These are phyloP conservation scores for Elymnias hypermnestra DNA, from an alignment of 1,140 invertebrate species.

Conservation along the genomic window DNA sequence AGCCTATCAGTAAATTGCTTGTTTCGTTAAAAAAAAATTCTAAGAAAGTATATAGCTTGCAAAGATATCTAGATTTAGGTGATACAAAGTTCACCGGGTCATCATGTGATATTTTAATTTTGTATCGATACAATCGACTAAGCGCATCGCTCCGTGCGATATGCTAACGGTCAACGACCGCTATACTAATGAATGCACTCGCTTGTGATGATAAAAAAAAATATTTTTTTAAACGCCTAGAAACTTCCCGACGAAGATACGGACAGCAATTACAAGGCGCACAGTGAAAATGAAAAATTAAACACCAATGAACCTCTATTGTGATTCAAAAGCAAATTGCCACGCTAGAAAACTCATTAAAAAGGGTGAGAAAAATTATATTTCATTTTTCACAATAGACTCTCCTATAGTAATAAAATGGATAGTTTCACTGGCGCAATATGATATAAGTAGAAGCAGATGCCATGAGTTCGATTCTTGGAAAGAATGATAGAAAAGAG, in stretches of 20 bases:
- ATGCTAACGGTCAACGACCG: slow-evolving; percentile 26
- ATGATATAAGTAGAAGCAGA: no score
- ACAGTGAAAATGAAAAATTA: neutral
- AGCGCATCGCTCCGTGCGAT: slow-evolving; percentile 30
- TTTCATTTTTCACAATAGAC: no score
- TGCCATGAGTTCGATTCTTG: no score
- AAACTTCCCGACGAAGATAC: slow-evolving; percentile 8
- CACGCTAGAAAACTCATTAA: neutral
- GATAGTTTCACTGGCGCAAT: no score
- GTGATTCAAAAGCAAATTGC: neutral
- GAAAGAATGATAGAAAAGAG: no score
- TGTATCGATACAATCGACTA: slow-evolving; percentile 21
- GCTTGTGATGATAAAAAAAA: slow-evolving; percentile 36
- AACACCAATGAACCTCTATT: neutral
- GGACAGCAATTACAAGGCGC: slow-evolving; percentile 3
- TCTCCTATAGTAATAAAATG: no score
- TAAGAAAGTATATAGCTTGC: no score
- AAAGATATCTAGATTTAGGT: no score
- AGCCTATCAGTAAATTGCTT: no score
- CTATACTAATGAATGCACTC: slow-evolving; percentile 32
- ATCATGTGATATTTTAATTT: neutral
- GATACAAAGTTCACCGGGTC: no score
- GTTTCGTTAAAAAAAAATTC: no score
- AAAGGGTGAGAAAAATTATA: neutral
- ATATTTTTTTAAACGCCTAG: slow-evolving; percentile 27